A percentile compares a stretch with the other conserved stretches of the same genome.
Conservation (phyloP, 1,140 invertebrate species). For the Yoshiicerus persimilis region DNA sequence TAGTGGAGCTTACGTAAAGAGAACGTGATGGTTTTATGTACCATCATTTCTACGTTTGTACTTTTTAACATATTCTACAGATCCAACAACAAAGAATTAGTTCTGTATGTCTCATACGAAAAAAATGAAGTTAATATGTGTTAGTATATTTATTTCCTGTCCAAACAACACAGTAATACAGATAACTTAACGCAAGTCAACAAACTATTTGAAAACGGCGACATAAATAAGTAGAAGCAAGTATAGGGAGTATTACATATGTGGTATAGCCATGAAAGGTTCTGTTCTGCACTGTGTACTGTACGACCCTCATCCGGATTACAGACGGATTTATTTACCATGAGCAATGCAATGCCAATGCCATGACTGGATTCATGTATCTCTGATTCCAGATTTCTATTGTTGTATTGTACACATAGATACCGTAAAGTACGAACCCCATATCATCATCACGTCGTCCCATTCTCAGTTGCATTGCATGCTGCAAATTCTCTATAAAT, state of each 20-base stretch:
- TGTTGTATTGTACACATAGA: not conserved
- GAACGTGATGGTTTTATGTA: not conserved
- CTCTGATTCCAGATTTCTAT: not conserved
- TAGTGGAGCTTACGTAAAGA: not conserved
- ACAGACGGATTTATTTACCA: slow-evolving; percentile 10
- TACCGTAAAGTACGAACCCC: not conserved
- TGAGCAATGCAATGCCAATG: not conserved
- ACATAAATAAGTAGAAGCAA: not conserved
- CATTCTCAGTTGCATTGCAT: not conserved
- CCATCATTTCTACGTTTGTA: not conserved
- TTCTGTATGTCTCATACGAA: not conserved
- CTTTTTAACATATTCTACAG: not conserved
- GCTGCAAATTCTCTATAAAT: not conserved
- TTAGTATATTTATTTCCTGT: not conserved
- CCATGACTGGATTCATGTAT: not conserved
- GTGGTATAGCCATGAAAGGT: not conserved
- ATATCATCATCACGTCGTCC: not conserved
- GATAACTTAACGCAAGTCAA: not conserved
- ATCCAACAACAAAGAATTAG: not conserved
- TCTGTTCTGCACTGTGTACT: not conserved
- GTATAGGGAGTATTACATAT: not conserved
- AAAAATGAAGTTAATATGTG: not conserved
- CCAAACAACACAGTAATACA: not conserved
- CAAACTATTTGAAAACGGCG: not conserved
- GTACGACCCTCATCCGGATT: slow-evolving; percentile 4